These are phyloP conservation scores for Coptodon bakossiorum DNA, from an alignment of 2,113 vertebrate species.

Conservation along the genomic window DNA sequence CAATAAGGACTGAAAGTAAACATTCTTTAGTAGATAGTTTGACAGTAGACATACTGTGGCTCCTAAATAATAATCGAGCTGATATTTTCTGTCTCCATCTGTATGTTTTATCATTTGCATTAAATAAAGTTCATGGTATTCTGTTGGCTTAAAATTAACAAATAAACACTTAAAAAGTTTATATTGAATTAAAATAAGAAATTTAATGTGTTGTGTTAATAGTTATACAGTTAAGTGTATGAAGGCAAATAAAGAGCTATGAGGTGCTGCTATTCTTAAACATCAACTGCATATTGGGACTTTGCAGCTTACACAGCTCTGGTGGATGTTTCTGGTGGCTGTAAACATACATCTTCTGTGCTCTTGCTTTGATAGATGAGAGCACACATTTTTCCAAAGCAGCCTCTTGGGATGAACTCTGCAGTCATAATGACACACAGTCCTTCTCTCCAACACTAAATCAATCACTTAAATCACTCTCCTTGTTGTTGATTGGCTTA, in stretches of 20 bases:
- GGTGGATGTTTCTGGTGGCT: background rate
- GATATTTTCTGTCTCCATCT: background rate
- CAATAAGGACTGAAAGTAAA: background rate
- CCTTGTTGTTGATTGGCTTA: background rate
- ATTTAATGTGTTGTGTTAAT: background rate
- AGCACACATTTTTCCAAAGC: background rate
- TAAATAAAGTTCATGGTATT: rapidly evolving
- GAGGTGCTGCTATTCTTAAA: background rate
- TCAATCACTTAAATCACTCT: background rate
- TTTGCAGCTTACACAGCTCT: background rate
- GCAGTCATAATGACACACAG: background rate
- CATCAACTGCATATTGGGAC: background rate
- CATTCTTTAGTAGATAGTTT: background rate
- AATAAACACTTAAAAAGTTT: background rate
- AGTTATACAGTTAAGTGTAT: background rate
- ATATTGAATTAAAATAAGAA: background rate
- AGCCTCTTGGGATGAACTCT: background rate
- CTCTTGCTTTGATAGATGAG: background rate
- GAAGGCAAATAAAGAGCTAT: background rate
- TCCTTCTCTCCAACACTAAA: background rate
- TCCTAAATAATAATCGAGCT: background rate
- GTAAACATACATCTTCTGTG: background rate
- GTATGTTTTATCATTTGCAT: background rate
- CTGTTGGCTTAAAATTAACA: background rate
- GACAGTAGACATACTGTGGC: background rate